Evolutionary conservation across 2,113 vertebrate genomes (phyloP).

Genomic region (Bubalus kerabau): DNA sequence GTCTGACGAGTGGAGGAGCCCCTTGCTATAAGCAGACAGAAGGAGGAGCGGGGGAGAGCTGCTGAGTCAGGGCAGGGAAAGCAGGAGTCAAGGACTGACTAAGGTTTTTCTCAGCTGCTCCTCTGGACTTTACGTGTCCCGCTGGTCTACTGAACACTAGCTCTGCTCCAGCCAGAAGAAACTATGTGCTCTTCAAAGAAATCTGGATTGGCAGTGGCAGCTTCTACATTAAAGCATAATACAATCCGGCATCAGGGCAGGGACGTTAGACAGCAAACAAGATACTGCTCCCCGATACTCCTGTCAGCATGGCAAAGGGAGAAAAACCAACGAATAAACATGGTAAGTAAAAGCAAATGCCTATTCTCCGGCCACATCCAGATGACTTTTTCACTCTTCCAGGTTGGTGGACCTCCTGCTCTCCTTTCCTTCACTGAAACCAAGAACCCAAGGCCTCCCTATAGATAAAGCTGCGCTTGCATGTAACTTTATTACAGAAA

Average conservation of each 20-base stretch:
- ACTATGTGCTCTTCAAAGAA: background rate
- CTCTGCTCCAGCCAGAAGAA: background rate
- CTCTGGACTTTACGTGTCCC: fast-evolving
- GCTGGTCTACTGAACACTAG: background rate
- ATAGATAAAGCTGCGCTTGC: background rate
- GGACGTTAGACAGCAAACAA: background rate
- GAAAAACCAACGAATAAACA: background rate
- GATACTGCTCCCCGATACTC: background rate
- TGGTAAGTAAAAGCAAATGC: background rate
- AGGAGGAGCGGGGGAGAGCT: too few species aligned
- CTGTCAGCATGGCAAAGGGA: background rate
- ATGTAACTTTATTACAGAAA: background rate
- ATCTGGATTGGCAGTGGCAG: background rate
- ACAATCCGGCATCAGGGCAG: background rate
- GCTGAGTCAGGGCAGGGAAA: background rate
- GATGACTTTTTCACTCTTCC: background rate
- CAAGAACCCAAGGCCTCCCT: background rate
- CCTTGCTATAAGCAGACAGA: background rate
- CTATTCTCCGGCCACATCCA: background rate
- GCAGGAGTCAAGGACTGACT: background rate
- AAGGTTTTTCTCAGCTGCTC: too few species aligned
- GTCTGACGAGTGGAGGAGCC: background rate
- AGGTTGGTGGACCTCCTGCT: background rate
- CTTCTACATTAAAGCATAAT: background rate
- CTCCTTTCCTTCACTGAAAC: background rate